Base-by-base conservation (phyloP, 2,113 vertebrate species). In the Struthidea cinerea region DNA sequence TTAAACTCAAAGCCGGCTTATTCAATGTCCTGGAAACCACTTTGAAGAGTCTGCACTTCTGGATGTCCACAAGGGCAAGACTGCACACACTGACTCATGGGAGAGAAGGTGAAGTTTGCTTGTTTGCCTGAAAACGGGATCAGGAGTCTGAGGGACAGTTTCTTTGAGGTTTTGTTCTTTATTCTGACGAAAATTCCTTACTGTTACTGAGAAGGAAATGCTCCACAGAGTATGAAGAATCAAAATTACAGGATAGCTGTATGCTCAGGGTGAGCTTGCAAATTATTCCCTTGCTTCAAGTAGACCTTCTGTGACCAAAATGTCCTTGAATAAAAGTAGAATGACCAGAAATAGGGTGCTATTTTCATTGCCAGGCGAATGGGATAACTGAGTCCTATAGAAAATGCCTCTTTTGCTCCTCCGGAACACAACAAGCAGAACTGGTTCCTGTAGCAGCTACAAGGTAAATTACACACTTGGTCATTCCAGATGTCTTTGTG, bases 381-480 rank as follows among this genome's bases (percentile, higher is more conserved):
- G 52, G n/a, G 47, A 37, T 69, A 67, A 73, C 70, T 21, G 15
- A 70, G 10, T 32, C 11, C 30, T 88, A 7, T 23, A 67, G 55
- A 83, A 96, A 94, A 86, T 55, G 17, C 23, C 14, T 75, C 26
- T 77, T 35, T 49, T 71, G 13, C 27, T 89, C 6, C 7, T 80
- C 27, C 26, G 59, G 53, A 88, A 27, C 39, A 27, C 42, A 87
- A 53, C 56, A 55, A 91, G 55, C 49, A 84, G 63, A 78, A 30
- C 41, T 64, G 53, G 21, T 68, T 92, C 30, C 32, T 90, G 13
- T 87, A 81, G 42, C 33, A 92, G 27, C 56, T 89, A 84, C 35
- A 75, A 95, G 69, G 42, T 89, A 96, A 94, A 95, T 89, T 94
- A 87, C 33, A 92, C 23, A 37, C 21, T 93, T 77, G 65, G 46